Evolutionary conservation across 2,888 invertebrate genomes (phyloP).

Genomic region (Volucella bombylans): DNA sequence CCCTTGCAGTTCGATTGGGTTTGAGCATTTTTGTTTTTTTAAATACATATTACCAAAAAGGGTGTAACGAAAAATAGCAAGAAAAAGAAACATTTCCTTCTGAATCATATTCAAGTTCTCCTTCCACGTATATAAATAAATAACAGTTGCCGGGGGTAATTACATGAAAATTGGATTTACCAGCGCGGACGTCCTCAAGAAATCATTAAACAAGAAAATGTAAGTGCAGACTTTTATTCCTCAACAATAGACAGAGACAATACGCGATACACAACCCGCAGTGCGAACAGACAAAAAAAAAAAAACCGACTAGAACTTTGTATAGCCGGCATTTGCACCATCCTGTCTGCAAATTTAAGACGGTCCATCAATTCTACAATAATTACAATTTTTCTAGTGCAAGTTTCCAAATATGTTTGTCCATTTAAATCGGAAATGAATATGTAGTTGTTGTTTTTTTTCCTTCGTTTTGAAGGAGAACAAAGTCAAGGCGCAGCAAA

Average conservation of each 20-base stretch:
- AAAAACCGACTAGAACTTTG: background rate
- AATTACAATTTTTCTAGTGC: conserved; percentile 3
- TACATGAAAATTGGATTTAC: conserved; percentile 67
- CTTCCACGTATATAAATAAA: conserved; percentile 5
- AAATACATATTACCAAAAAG: conserved; percentile 33
- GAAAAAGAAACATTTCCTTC: conserved; percentile 20
- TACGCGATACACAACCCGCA: background rate
- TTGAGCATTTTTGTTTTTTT: conserved; percentile 49
- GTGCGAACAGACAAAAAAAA: background rate
- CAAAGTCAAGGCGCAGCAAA: conserved; percentile 32
- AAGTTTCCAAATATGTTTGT: conserved; percentile 29
- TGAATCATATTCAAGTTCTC: conserved; percentile 22
- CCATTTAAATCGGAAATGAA: conserved; percentile 37
- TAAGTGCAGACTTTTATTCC: conserved; percentile 65
- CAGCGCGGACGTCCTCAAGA: conserved; percentile 40
- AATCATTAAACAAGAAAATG: conserved; percentile 42
- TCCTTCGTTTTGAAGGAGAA: conserved; percentile 32
- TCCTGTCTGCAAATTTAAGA: conserved; percentile 45
- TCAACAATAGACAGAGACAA: background rate
- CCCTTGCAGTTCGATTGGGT: conserved; percentile 60
- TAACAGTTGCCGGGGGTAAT: conserved; percentile 5
- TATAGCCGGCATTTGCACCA: conserved; percentile 58
- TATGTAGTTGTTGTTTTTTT: conserved; percentile 30
- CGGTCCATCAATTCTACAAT: background rate
- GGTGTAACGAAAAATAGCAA: conserved; percentile 61